These are phyloP conservation scores for Mirounga angustirostris DNA, from an alignment of 2,113 vertebrate species.

Conservation along the genomic window DNA sequence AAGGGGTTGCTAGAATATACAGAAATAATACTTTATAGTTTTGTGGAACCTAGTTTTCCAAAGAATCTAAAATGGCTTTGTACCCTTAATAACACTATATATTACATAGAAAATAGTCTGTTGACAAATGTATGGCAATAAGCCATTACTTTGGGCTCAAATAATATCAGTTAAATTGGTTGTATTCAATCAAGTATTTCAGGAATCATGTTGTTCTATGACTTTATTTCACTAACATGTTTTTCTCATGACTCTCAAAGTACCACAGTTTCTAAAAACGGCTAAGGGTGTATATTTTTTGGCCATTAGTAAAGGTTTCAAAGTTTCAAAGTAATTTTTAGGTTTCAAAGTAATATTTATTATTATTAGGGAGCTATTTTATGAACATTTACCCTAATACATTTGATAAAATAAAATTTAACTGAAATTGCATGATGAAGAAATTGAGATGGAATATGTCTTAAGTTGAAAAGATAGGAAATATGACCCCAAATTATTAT, in stretches of 20 bases:
- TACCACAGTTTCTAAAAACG: slow-evolving; percentile 56
- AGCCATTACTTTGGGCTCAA: slow-evolving; percentile 50
- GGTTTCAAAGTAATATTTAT: slow-evolving; percentile 32
- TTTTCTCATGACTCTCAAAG: slow-evolving; percentile 51
- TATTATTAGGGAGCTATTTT: slow-evolving; percentile 46
- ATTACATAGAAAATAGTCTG: slow-evolving; percentile 31
- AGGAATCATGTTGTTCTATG: slow-evolving; percentile 1
- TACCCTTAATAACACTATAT: slow-evolving; percentile 63
- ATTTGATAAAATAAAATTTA: slow-evolving; percentile 17
- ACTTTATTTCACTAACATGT: slow-evolving; percentile 28
- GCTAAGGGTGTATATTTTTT: not conserved
- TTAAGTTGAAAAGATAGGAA: slow-evolving; percentile 16
- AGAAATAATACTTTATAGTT: slow-evolving; percentile 61
- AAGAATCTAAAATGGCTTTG: slow-evolving; percentile 62
- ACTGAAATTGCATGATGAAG: slow-evolving; percentile 47
- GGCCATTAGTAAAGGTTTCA: not conserved
- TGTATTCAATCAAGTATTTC: slow-evolving; percentile 39
- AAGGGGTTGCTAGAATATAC: slow-evolving; percentile 43
- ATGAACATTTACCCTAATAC: not conserved
- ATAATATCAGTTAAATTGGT: slow-evolving; percentile 52
- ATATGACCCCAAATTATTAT: not conserved
- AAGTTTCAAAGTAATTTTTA: slow-evolving; percentile 25
- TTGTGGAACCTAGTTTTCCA: slow-evolving; percentile 41
- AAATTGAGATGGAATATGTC: slow-evolving; percentile 39
- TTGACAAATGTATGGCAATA: slow-evolving; percentile 64